A percentile compares a stretch with the other conserved stretches of the same genome.
These are phyloP conservation scores for Hippocampus guttulatus DNA, from an alignment of 2,113 vertebrate species.

Conservation along the genomic window DNA sequence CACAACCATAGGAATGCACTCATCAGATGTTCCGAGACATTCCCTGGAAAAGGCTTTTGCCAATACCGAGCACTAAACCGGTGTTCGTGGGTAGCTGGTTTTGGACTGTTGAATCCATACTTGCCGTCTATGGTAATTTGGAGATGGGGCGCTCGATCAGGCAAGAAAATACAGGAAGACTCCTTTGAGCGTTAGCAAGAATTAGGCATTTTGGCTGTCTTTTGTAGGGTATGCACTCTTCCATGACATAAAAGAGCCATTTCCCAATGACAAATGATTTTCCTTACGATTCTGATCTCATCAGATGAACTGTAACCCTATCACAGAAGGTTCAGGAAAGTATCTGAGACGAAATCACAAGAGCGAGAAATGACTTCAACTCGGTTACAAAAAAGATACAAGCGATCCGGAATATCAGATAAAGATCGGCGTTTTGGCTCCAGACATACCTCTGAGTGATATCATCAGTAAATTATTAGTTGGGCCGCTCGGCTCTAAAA, in stretches of 20 bases:
- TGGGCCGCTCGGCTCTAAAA: conserved; percentile 35
- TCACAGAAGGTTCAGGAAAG: neutral
- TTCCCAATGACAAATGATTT: conserved; percentile 60
- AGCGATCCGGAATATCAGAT: neutral
- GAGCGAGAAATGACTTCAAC: no score
- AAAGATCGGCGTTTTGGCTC: no score
- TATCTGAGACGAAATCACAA: neutral
- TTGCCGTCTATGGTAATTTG: no score
- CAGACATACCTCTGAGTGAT: conserved; percentile 8
- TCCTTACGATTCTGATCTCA: conserved; percentile 40
- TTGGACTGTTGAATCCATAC: no score
- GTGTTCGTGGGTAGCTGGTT: no score
- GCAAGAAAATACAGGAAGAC: no score
- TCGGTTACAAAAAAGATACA: neutral
- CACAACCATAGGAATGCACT: neutral
- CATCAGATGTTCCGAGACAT: neutral
- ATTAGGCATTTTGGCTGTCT: no score
- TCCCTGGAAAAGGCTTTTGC: neutral
- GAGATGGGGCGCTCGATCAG: no score
- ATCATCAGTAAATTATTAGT: conserved; percentile 44
- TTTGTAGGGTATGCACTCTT: no score
- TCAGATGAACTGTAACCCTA: conserved; percentile 31
- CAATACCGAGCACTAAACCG: no score
- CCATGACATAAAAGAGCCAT: conserved; percentile 15
- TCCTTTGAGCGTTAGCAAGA: no score